These are phyloP conservation scores for Brachylomia viminalis DNA, from an alignment of 2,888 invertebrate species.

Conservation along the genomic window DNA sequence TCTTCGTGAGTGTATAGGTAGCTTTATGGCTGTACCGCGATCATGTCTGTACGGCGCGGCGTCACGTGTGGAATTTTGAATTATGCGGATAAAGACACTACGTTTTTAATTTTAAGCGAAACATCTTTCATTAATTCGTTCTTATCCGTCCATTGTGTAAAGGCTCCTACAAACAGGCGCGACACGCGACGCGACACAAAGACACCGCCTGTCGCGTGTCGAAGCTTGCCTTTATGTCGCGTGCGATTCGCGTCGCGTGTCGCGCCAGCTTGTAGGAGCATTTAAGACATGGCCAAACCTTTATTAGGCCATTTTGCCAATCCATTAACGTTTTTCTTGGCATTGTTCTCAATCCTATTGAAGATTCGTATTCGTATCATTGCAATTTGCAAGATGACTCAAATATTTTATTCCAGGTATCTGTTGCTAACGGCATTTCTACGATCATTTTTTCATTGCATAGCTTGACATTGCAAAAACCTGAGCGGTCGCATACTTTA, in stretches of 20 bases:
- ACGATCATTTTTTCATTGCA: conserved; percentile 40
- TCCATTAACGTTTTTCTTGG: background rate
- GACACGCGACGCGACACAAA: too few relatives aligned
- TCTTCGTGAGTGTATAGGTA: conserved; percentile 14
- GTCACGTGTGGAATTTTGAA: conserved; percentile 2
- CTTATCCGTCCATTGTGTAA: background rate
- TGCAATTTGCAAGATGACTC: conserved; percentile 8
- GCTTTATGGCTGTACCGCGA: background rate
- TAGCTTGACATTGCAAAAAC: conserved; percentile 70
- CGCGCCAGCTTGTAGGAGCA: too few relatives aligned
- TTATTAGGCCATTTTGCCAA: background rate
- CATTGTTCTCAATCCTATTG: background rate
- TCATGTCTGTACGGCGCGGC: background rate
- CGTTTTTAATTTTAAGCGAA: conserved; percentile 10
- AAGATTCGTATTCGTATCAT: conserved; percentile 1
- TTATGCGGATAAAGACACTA: background rate
- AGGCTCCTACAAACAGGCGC: too few relatives aligned
- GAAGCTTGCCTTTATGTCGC: too few relatives aligned
- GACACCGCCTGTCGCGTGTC: too few relatives aligned
- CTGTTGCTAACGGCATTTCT: conserved; percentile 40
- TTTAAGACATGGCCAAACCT: background rate
- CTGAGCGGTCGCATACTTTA: conserved; percentile 73
- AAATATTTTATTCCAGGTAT: conserved; percentile 28
- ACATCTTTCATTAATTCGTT: conserved; percentile 15
- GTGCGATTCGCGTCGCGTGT: too few relatives aligned